Evolutionary conservation across 2,113 vertebrate genomes (phyloP).

Genomic region (Anhinga rufa): DNA sequence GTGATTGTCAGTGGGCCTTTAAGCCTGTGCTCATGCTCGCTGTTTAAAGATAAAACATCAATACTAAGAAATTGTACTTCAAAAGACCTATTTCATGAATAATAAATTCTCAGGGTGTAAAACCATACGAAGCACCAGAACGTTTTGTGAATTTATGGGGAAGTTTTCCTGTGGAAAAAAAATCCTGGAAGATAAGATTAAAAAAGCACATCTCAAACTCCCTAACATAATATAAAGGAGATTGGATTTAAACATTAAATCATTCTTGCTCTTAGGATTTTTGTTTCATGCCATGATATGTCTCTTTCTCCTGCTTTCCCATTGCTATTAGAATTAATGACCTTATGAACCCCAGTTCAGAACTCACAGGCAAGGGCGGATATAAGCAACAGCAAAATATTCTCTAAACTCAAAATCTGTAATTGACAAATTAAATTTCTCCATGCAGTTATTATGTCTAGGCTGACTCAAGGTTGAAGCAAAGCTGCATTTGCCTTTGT

Average conservation of each 20-base stretch:
- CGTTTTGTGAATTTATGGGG: conserved; percentile 66
- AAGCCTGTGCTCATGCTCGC: conserved; percentile 55
- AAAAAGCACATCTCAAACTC: not conserved
- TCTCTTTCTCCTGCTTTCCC: not conserved
- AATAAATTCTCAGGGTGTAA: conserved; percentile 72
- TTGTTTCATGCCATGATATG: not conserved
- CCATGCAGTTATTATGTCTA: not conserved
- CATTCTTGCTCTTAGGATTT: not conserved
- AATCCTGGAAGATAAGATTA: conserved; percentile 16
- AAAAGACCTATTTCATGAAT: conserved; percentile 72
- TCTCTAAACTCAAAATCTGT: not conserved
- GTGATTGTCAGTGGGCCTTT: conserved; percentile 70
- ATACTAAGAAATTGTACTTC: conserved; percentile 74
- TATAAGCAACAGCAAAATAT: not conserved
- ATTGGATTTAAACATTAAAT: conserved; percentile 35
- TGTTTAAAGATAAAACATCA: conserved; percentile 75
- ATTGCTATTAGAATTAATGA: not conserved
- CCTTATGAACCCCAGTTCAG: conserved; percentile 2
- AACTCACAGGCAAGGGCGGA: not conserved
- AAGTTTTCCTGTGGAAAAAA: conserved; percentile 54
- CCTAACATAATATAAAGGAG: conserved; percentile 20
- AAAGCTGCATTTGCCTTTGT: not conserved
- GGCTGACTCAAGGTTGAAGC: not conserved
- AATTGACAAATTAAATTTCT: not conserved
- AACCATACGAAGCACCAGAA: conserved; percentile 60